A percentile compares a stretch with the other conserved stretches of the same genome.
These are phyloP conservation scores for Furnarius figulus DNA, from an alignment of 2,113 vertebrate species.

Conservation along the genomic window DNA sequence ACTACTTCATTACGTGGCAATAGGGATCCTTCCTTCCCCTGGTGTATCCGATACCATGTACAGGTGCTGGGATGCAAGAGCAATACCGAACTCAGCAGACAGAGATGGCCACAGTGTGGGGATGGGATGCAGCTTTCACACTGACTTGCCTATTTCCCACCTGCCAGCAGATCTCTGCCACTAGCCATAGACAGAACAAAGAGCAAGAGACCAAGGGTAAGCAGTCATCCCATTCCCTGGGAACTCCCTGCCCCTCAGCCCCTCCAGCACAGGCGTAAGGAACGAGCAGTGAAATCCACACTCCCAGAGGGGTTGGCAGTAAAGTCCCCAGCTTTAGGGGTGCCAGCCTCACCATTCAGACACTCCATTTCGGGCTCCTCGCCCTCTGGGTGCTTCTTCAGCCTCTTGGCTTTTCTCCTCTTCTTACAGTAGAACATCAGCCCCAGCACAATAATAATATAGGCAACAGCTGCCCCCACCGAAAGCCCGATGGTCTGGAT, in stretches of 20 bases:
- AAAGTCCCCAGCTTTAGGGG: neutral
- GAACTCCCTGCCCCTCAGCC: neutral
- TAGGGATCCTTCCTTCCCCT: neutral
- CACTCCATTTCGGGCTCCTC: slow-evolving; percentile 98
- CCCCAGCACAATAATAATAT: slow-evolving; percentile 95
- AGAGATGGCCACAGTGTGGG: rapidly evolving
- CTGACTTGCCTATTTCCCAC: neutral
- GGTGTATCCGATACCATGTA: rapidly evolving
- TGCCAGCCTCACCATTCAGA: slow-evolving; percentile 84
- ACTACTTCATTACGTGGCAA: neutral
- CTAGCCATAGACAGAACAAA: neutral
- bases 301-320: neutral
- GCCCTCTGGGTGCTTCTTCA: slow-evolving; percentile 87
- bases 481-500: slow-evolving; percentile 97
- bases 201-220: neutral
- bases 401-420: slow-evolving; percentile 88
- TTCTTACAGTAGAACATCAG: slow-evolving; percentile 99
- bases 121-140: neutral
- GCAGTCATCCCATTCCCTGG: too few relatives aligned
- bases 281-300: neutral
- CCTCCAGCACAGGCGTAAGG: neutral
- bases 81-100: neutral
- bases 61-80: neutral
- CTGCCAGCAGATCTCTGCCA: neutral
- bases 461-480: slow-evolving; percentile 93